Base-by-base conservation (phyloP, 2,888 invertebrate genomes). In the Cistogaster globosa region DNA sequence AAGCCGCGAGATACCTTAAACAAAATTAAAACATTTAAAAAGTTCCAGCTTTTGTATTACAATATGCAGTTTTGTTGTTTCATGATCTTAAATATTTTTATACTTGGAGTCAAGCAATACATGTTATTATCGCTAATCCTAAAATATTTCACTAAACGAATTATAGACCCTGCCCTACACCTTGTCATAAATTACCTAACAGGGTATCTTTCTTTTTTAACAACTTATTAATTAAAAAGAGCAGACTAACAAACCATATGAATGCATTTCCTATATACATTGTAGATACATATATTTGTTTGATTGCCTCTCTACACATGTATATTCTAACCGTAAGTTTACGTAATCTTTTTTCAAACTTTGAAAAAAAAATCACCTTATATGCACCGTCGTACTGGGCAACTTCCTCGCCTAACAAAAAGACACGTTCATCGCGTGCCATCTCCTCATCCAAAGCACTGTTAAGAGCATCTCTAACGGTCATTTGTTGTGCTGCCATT, bases 301-400 rank as follows among this genome's bases (percentile, higher is more conserved):
- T 69, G 48, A 38, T 51, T 68, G 38, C 32, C 11, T 38, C 22
- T 26, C 16, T 20, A 12, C 18, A 42, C 53, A 26, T 32, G n/a
- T 48, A 36, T 57, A 65, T 76, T 85, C 82, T 82, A 82, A 84
- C 63, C 69, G 68, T 67, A 71, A 42, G 88, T 90, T 91, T 91
- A 91, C 91, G 91, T 91, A 91, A 91, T 62, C 18, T 57, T 65
- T 71, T 85, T 78, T 86, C 78, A 60, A 65, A 67, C 72, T 26
- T 68, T 63, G 48, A 51, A 53, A 58, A 60, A 48, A 57, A 58
- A 53, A 57, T 96, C 38, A 99, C 97, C 96, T 99, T 97, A 92
- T 99, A 99, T 67, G 99, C 98, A 86, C 99, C 99, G 91, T 99
- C 99, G 91, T 99, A 99, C 93, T 97, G 96, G n/a, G 99, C 99